A percentile compares a stretch with the other conserved stretches of the same genome.
phyloP scores from a whole-genome alignment of 2,113 vertebrate species.

The Clarias gariepinus region DNA sequence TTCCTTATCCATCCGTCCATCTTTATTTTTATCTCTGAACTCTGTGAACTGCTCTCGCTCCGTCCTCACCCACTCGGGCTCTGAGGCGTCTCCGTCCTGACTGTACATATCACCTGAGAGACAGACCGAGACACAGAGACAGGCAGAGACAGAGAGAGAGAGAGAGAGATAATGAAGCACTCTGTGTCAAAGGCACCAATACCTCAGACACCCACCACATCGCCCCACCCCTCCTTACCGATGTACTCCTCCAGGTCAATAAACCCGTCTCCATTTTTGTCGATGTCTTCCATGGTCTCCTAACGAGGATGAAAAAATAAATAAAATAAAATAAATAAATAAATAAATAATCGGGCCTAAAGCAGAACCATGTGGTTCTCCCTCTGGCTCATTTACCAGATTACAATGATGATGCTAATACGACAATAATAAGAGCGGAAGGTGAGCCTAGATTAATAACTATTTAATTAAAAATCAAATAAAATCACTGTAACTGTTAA shows the following conservation, averaged over 20 bases:
- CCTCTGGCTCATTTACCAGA: neutral
- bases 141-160: too few relatives aligned
- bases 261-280: constrained; percentile 94
- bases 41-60: constrained; percentile 94
- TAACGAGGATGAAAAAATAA: constrained; percentile 55
- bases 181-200: neutral
- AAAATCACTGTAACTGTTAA: too few relatives aligned
- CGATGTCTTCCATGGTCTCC: constrained; percentile 99
- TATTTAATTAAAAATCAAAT: neutral
- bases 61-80: constrained; percentile 95
- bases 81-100: constrained; percentile 82
- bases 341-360: too few relatives aligned
- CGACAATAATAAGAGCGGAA: neutral
- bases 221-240: constrained; percentile 72
- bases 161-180: neutral
- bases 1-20: constrained; percentile 94
- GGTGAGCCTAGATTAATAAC: neutral
- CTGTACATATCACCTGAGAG: constrained; percentile 94
- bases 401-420: neutral
- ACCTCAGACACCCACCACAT: too few relatives aligned
- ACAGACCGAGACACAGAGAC: neutral
- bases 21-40: constrained; percentile 93
- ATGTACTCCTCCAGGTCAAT: constrained; percentile 98
- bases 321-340: too few relatives aligned
- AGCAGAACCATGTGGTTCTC: neutral